These are phyloP conservation scores for Limnodromus scolopaceus DNA, from an alignment of 2,797 vertebrate genomes.

Conservation along the genomic window DNA sequence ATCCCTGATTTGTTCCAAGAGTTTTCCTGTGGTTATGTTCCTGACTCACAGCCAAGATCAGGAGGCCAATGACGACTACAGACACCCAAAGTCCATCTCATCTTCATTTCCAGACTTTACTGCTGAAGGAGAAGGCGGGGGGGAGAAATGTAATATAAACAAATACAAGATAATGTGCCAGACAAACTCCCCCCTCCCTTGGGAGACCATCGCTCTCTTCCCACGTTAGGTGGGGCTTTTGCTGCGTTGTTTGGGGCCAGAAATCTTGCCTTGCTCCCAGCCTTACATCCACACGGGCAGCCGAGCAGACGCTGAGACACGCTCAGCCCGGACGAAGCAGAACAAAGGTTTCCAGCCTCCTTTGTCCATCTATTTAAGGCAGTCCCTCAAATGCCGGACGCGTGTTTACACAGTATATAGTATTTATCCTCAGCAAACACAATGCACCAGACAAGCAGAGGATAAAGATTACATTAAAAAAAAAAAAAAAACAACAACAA, in stretches of 20 bases:
- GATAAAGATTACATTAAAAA: background rate
- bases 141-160: background rate
- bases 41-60: constrained; percentile 36
- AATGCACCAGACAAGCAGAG: background rate
- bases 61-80: background rate
- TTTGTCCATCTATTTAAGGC: constrained; percentile 8
- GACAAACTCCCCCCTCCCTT: background rate
- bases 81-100: background rate
- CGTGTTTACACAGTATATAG: background rate
- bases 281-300: background rate
- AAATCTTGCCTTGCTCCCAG: constrained; percentile 2
- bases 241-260: background rate
- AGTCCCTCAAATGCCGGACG: background rate
- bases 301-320: background rate
- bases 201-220: constrained; percentile 3
- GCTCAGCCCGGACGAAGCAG: background rate
- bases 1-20: background rate
- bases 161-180: constrained; percentile 25
- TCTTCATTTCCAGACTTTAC: background rate
- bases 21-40: background rate
- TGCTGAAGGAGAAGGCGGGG: background rate
- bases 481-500: too few relatives aligned
- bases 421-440: background rate
- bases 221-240: constrained; percentile 45
- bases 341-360: background rate